Percentiles rank a stretch among this genome's conserved stretches.
phyloP scores from a whole-genome alignment of 2,797 vertebrate genomes.

The Eidolon dupreanum region DNA sequence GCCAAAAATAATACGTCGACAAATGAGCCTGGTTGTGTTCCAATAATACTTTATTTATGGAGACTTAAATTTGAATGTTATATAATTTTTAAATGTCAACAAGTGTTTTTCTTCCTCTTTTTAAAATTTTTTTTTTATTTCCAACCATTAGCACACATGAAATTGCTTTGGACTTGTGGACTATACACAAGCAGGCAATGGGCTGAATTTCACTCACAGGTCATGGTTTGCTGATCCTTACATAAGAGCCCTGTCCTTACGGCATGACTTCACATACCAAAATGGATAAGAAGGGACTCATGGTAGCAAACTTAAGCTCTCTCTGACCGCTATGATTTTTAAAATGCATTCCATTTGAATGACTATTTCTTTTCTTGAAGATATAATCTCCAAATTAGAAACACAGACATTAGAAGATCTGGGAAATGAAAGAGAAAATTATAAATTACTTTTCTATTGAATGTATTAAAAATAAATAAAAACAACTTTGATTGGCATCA shows the following conservation, averaged over 20 bases:
- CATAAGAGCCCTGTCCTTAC: background rate
- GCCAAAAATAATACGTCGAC: background rate
- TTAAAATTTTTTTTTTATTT: background rate
- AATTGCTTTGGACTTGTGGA: background rate
- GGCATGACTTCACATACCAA: accelerated
- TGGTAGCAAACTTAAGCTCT: accelerated
- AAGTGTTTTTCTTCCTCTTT: background rate
- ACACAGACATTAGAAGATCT: background rate
- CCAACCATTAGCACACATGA: background rate
- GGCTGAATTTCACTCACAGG: background rate
- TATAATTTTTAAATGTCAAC: background rate
- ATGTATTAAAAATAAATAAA: conserved; percentile 58
- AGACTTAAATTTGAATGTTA: background rate
- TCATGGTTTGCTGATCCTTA: background rate
- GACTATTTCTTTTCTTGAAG: background rate
- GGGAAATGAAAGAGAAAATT: conserved; percentile 34
- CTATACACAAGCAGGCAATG: background rate
- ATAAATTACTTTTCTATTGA: background rate
- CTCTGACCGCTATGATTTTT: background rate
- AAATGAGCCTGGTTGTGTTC: background rate
- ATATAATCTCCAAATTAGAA: background rate
- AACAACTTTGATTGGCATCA: background rate
- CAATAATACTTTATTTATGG: background rate
- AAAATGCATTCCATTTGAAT: background rate
- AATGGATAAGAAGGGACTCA: accelerated